Evolutionary conservation across 2,113 vertebrate genomes (phyloP).

Genomic region (Dendrocopos noguchii): DNA sequence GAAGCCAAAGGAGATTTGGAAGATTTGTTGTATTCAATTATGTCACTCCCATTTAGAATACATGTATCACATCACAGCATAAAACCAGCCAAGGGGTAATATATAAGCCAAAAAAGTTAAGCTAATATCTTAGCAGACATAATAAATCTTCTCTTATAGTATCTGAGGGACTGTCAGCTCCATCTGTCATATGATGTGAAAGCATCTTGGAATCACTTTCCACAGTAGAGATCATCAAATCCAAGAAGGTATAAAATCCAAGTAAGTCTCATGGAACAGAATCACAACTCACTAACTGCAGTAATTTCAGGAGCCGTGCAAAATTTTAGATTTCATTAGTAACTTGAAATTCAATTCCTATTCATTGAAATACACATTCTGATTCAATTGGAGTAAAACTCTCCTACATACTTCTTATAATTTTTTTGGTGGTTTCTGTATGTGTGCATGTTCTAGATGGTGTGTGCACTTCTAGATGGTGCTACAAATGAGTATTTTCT

Average conservation of each 20-base stretch:
- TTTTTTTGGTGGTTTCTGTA: neutral
- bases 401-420: neutral
- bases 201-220: conserved; percentile 6
- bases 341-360: neutral
- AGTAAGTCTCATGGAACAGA: neutral
- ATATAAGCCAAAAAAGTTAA: neutral
- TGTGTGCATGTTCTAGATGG: neutral
- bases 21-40: conserved; percentile 13
- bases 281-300: neutral
- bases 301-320: neutral
- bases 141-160: neutral
- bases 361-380: neutral
- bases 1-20: conserved; percentile 8
- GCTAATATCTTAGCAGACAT: neutral
- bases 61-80: neutral
- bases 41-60: neutral
- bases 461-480: neutral
- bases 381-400: neutral
- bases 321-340: conserved; percentile 13
- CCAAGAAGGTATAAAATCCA: conserved; percentile 27
- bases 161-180: neutral
- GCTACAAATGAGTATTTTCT: neutral
- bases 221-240: neutral
- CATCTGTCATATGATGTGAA: neutral
- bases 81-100: conserved; percentile 22